A percentile compares a stretch with the other conserved stretches of the same genome.
Conservation (phyloP, 1,140 invertebrate genomes). For the Triops cancriformis region DNA sequence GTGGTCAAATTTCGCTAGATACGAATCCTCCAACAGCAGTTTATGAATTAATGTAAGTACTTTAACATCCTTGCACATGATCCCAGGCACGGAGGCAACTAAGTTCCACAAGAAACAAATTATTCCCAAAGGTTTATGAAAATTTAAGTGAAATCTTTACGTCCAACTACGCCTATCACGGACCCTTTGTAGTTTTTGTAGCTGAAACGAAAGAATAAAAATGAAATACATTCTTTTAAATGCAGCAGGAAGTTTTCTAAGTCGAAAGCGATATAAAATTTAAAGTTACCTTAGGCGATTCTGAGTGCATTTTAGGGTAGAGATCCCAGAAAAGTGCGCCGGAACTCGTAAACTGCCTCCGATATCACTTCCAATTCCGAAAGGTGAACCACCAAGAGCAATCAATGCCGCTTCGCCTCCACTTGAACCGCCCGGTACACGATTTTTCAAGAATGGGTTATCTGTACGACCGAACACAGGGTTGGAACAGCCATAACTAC, state of each 20-base stretch:
- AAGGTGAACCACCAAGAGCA: slow-evolving; percentile 43
- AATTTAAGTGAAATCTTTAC: slow-evolving; percentile 17
- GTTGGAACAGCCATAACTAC: slow-evolving; percentile 40
- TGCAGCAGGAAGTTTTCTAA: too few species aligned
- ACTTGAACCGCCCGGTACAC: slow-evolving; percentile 41
- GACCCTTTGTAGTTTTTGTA: not conserved
- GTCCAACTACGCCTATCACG: slow-evolving; percentile 1
- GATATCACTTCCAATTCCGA: slow-evolving; percentile 45
- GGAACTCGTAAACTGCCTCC: slow-evolving; percentile 54
- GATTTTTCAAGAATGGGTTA: slow-evolving; percentile 37
- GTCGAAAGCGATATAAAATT: not conserved
- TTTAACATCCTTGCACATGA: slow-evolving; percentile 30
- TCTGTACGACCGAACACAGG: slow-evolving; percentile 43
- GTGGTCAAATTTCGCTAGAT: slow-evolving; percentile 31
- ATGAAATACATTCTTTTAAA: too few species aligned
- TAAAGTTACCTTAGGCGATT: slow-evolving; percentile 30
- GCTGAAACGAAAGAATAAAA: not conserved
- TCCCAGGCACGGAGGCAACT: slow-evolving; percentile 30
- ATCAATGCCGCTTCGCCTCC: slow-evolving; percentile 36
- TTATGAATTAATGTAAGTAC: slow-evolving; percentile 28
- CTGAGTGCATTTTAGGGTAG: slow-evolving; percentile 42
- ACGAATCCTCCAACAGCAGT: slow-evolving; percentile 26
- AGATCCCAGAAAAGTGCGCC: slow-evolving; percentile 50
- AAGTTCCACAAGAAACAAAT: not conserved
- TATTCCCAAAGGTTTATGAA: not conserved